Evolutionary conservation across 2,113 vertebrate genomes (phyloP).

Genomic region (Diadophis punctatus): DNA sequence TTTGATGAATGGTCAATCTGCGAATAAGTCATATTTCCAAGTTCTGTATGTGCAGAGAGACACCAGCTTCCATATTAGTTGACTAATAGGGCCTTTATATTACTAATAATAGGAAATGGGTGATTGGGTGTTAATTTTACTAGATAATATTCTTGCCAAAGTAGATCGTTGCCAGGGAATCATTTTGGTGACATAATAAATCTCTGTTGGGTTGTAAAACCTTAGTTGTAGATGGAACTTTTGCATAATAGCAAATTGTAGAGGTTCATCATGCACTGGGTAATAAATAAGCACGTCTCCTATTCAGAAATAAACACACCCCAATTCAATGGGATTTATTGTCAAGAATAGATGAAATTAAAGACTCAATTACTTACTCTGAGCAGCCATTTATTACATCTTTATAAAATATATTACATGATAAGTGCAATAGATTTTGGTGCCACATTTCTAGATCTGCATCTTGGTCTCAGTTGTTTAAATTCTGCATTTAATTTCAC

Average conservation of each 20-base stretch:
- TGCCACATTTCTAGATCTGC: neutral
- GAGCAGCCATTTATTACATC: neutral
- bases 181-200: neutral
- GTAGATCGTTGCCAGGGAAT: neutral
- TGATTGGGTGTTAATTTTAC: neutral
- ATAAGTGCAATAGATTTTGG: neutral
- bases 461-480: neutral
- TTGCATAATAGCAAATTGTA: neutral
- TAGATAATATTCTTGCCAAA: neutral
- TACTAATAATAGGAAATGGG: neutral
- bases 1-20: neutral
- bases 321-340: neutral
- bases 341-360: neutral
- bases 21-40: neutral
- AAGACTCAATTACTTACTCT: neutral
- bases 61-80: neutral
- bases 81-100: neutral
- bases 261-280: neutral
- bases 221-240: neutral
- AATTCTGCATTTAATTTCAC: neutral
- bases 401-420: neutral
- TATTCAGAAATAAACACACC: neutral
- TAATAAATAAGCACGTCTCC: neutral
- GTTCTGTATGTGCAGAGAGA: neutral
- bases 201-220: neutral